phyloP scores from a whole-genome alignment of 2,113 vertebrate species.

The Nesoenas mayeri region DNA sequence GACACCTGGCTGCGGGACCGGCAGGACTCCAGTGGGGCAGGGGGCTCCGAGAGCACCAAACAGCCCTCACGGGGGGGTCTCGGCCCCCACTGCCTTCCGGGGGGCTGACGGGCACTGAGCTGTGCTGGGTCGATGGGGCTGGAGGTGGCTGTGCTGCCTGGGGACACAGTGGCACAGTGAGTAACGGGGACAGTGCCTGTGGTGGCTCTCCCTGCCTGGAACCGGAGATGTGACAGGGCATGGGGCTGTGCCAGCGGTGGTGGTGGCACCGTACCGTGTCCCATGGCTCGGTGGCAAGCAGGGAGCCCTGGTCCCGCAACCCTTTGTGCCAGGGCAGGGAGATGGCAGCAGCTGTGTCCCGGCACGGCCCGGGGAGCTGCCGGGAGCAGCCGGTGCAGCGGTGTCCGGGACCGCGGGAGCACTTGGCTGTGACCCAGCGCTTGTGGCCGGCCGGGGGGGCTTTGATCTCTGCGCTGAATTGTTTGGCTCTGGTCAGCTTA shows the following conservation, averaged over 20 bases:
- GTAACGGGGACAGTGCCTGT: fast-evolving
- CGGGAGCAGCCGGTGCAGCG: not conserved
- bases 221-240: not conserved
- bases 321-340: not conserved
- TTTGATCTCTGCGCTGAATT: constrained; percentile 61
- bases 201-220: fast-evolving
- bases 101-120: not conserved
- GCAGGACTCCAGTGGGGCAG: fast-evolving
- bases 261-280: fast-evolving
- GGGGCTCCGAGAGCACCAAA: not conserved
- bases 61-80: not conserved
- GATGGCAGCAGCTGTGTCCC: not conserved
- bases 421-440: constrained; percentile 38
- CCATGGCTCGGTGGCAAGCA: not conserved
- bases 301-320: not conserved
- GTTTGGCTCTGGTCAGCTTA: constrained; percentile 42
- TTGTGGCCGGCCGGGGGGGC: not conserved
- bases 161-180: not conserved
- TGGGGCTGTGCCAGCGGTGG: fast-evolving
- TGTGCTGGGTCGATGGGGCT: fast-evolving
- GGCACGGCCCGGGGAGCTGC: fast-evolving
- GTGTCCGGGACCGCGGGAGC: not conserved
- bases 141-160: fast-evolving
- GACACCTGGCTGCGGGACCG: not conserved
- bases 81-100: fast-evolving